phyloP scores from a whole-genome alignment of 2,113 vertebrate species.

The Corythaeola cristata region DNA sequence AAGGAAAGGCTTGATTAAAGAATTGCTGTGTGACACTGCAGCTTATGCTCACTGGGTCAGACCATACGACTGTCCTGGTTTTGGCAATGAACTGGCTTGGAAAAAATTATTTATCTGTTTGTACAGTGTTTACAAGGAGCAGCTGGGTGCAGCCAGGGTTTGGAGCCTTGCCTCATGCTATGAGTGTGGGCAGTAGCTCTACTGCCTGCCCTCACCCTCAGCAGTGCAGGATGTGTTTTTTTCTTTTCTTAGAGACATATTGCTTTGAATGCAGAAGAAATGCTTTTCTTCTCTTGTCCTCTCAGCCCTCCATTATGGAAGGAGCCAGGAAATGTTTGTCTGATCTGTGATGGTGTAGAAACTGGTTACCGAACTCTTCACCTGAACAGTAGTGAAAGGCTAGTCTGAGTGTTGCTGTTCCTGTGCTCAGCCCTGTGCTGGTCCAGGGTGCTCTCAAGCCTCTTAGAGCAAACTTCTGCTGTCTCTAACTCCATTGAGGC shows the following conservation, averaged over 20 bases:
- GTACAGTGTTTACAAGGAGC: neutral
- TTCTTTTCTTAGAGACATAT: neutral
- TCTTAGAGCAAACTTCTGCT: neutral
- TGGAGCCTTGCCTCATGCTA: neutral
- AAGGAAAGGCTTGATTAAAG: neutral
- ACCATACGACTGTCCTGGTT: neutral
- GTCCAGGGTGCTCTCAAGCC: neutral
- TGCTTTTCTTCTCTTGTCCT: neutral
- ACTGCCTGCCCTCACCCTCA: neutral
- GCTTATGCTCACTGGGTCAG: neutral
- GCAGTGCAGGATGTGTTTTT: neutral
- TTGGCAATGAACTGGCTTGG: neutral
- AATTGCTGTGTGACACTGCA: neutral
- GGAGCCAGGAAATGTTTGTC: neutral
- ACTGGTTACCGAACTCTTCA: neutral
- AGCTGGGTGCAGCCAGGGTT: neutral
- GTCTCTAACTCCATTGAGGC: neutral
- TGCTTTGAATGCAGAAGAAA: neutral
- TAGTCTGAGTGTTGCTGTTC: neutral
- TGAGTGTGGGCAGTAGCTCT: neutral
- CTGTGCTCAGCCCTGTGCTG: neutral
- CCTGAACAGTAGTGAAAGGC: neutral
- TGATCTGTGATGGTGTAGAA: neutral
- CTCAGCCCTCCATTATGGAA: neutral
- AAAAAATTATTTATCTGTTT: neutral